phyloP scores from a whole-genome alignment of 2,797 vertebrate genomes.

The Babyrousa celebensis region DNA sequence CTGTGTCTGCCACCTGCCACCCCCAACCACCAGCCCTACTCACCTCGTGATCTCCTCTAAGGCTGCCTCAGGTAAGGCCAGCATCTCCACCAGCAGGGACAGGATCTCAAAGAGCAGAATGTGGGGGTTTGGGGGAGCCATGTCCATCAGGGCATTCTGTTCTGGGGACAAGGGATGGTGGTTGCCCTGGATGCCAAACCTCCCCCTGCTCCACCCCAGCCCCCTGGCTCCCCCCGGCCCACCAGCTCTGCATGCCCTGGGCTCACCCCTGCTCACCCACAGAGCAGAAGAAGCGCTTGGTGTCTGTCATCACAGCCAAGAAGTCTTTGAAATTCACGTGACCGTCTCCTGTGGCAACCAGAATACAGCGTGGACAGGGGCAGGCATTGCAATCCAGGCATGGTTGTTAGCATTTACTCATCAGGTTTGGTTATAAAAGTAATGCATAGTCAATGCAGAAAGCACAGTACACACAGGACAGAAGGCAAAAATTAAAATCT shows the following conservation, averaged over 20 bases:
- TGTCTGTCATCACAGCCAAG: conserved; percentile 85
- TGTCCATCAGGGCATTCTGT: conserved; percentile 62
- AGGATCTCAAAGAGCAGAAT: conserved; percentile 87
- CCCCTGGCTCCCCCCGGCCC: background rate
- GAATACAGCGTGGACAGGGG: background rate
- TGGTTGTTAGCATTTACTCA: no score
- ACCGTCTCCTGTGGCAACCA: conserved; percentile 81
- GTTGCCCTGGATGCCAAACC: background rate
- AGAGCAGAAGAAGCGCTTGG: conserved; percentile 80
- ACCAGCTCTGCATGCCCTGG: background rate
- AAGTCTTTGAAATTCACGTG: conserved; percentile 83
- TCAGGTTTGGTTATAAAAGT: background rate
- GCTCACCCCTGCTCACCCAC: conserved; percentile 77
- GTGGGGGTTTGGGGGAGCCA: conserved; percentile 72
- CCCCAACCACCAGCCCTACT: background rate
- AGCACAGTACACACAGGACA: background rate
- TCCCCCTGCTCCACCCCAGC: background rate
- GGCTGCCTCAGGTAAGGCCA: conserved; percentile 79
- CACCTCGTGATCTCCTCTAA: conserved; percentile 86
- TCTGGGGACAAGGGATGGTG: conserved; percentile 75
- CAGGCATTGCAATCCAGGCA: background rate
- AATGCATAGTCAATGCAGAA: background rate
- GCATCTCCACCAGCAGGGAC: conserved; percentile 86
- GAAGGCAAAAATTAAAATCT: background rate
- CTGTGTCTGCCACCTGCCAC: background rate